These are phyloP conservation scores for Altica lythri DNA, from an alignment of 2,888 invertebrate genomes.

Conservation along the genomic window DNA sequence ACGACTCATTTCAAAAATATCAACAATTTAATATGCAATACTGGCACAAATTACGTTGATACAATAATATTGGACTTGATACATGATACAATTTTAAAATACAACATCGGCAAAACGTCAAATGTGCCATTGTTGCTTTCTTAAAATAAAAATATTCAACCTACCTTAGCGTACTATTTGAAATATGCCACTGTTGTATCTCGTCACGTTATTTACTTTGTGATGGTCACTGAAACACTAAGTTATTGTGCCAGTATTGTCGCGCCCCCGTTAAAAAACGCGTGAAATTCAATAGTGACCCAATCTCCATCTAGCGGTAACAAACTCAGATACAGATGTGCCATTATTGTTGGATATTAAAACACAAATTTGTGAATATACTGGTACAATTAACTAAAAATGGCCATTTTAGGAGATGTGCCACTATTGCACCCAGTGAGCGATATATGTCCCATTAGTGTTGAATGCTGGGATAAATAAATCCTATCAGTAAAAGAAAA, in stretches of 20 bases:
- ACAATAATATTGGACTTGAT: neutral
- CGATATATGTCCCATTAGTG: too few relatives aligned
- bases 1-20: neutral
- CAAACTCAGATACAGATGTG: neutral
- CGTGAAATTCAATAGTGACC: conserved; percentile 4
- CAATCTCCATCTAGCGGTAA: neutral
- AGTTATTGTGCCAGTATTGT: neutral
- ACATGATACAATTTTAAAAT: neutral
- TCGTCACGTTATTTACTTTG: neutral
- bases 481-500: too few relatives aligned
- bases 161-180: neutral
- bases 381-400: neutral
- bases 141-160: neutral
- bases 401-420: neutral
- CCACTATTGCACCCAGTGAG: neutral
- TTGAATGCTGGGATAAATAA: too few relatives aligned
- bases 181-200: conserved; percentile 1
- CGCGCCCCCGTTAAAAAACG: neutral
- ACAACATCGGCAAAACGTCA: neutral
- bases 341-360: too few relatives aligned
- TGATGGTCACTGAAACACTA: neutral
- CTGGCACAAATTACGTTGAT: too few relatives aligned
- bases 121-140: neutral
- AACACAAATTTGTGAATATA: too few relatives aligned
- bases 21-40: too few relatives aligned